Evolutionary conservation across 2,888 invertebrate genomes (phyloP), one percentile per base, ranked within the genome.

Genomic region (Megalurothrips usitatus): DNA sequence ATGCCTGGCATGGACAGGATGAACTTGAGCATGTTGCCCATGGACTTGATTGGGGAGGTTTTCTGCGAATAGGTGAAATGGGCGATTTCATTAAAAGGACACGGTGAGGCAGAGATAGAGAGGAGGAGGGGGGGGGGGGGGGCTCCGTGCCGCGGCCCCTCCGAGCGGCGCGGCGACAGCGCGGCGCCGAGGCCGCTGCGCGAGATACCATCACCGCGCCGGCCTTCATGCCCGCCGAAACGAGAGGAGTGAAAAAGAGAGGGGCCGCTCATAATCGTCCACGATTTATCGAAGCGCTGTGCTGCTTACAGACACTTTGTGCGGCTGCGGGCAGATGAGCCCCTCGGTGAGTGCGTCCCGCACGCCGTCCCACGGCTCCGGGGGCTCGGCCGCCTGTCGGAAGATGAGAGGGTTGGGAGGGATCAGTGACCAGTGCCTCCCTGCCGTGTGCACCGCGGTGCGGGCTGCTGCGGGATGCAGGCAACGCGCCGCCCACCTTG

Each of bases 1-100:
- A 75, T 75, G 68, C 68, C 68, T 26, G 68, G 68, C 68, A 75
- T 75, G 11, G 68, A 75, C 68, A 75, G 9, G 23, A 75, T 26
- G 23, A 75, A 23, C 68, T 75, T 75, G 23, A 75, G 68, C 68
- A 75, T 75, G 68, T 26, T 75, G 23, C 68, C 68, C 68, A 75
- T 75, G 8, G 68, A 75, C 68, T 75, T 75, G 26, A 75, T 75
- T 11, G 68, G 68, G 26, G 68, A 75, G 68, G 68, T 75, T 75
- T 75, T 75, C 68, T 75, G 23, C 58, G 19, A 58, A 58, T 9
- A 19, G 17, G 17, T 17, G 19, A 52, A 68, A 68, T 8, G 52
- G 52, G 8, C 2, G n/a, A 58, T 19, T 58, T 58, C 17, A 52
- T 17, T 52, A 9, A 52, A 23, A 1, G 23, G 23, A 68, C n/a